Evolutionary conservation across 2,888 invertebrate species (phyloP).

Genomic region (Brachyptera risi): DNA sequence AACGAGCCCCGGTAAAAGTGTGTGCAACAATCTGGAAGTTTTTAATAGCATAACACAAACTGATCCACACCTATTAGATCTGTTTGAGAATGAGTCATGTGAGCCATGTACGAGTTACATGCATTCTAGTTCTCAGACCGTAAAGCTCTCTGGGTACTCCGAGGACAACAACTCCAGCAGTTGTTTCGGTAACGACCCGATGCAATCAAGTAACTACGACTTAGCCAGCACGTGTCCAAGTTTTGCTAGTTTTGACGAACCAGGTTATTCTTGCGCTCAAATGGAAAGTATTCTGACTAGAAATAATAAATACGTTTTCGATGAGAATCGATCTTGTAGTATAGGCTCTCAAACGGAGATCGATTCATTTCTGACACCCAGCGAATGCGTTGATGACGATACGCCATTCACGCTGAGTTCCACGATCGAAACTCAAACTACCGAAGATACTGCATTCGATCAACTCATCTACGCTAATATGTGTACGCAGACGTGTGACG

Average conservation of each 20-base stretch:
- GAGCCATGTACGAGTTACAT: slow-evolving; percentile 17
- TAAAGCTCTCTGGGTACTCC: slow-evolving; percentile 27
- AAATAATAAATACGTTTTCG: slow-evolving; percentile 35
- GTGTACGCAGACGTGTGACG: slow-evolving; percentile 54
- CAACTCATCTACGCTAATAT: slow-evolving; percentile 47
- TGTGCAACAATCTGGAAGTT: slow-evolving; percentile 40
- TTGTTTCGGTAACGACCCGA: slow-evolving; percentile 17
- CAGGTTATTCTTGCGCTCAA: slow-evolving; percentile 38
- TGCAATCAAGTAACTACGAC: neutral
- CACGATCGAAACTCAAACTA: slow-evolving; percentile 40
- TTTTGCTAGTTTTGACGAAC: slow-evolving; percentile 38
- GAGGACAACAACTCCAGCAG: slow-evolving; percentile 23
- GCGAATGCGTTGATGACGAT: slow-evolving; percentile 33
- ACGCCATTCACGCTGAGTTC: slow-evolving; percentile 29
- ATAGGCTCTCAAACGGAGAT: slow-evolving; percentile 59
- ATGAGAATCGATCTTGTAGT: slow-evolving; percentile 46
- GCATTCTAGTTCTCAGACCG: slow-evolving; percentile 38
- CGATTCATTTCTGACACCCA: slow-evolving; percentile 33
- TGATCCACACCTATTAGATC: slow-evolving; percentile 35
- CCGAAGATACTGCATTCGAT: slow-evolving; percentile 45
- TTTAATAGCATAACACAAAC: slow-evolving; percentile 40
- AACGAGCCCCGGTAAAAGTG: slow-evolving; percentile 40
- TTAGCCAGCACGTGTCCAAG: neutral
- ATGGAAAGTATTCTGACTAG: slow-evolving; percentile 32
- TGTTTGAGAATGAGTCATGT: slow-evolving; percentile 24